Conservation (phyloP, 2,888 invertebrate species). For the Coenonympha glycerion region DNA sequence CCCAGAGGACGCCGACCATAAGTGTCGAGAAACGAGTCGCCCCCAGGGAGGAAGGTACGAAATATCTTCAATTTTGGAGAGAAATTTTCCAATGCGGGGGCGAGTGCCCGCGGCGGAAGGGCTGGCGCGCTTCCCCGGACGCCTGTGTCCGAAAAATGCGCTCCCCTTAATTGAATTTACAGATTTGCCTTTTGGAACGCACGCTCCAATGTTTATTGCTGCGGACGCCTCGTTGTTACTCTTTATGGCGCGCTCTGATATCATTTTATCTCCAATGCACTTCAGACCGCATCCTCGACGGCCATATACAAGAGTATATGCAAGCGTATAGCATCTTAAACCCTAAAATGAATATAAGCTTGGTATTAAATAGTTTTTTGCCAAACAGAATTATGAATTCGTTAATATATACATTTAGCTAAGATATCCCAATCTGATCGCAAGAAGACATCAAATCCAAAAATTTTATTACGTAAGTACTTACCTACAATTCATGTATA, state of each 20-base stretch:
- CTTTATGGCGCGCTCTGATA: conserved; percentile 44
- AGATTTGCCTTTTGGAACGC: conserved; percentile 71
- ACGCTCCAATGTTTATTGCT: conserved; percentile 58
- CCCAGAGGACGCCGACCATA: conserved; percentile 74
- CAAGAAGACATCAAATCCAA: no score
- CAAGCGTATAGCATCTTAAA: no score
- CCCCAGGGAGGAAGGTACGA: conserved; percentile 71
- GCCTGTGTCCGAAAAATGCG: conserved; percentile 73
- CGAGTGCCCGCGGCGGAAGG: conserved; percentile 70
- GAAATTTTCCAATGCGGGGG: conserved; percentile 75
- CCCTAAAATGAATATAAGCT: no score
- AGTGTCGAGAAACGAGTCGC: conserved; percentile 75
- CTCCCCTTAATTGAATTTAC: conserved; percentile 73
- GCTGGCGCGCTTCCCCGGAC: conserved; percentile 60
- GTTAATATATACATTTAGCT: no score
- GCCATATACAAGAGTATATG: no score
- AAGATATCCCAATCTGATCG: no score
- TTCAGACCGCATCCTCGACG: no score
- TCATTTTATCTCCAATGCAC: conserved; percentile 38
- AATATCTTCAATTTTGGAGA: conserved; percentile 77
- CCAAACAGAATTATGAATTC: no score
- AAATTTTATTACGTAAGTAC: no score
- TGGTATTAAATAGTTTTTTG: no score
- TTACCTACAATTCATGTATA: no score
- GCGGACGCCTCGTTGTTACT: conserved; percentile 55